Base-by-base conservation (phyloP, 2,888 invertebrate species). In the Abrostola triplasia region DNA sequence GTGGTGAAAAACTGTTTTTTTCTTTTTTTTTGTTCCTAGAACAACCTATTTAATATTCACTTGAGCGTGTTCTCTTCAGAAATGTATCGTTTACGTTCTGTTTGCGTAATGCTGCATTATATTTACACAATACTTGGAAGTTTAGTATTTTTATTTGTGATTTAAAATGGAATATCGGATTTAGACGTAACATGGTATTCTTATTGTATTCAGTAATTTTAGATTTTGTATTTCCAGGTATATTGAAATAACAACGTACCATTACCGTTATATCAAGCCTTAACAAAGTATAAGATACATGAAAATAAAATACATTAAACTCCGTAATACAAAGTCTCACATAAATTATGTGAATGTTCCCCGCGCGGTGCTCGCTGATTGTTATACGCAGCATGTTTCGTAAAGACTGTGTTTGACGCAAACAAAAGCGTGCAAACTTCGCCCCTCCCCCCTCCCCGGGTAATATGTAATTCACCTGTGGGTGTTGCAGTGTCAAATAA, bases 11-110 rank as follows among this genome's bases (percentile, higher is more conserved):
- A 89, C 76, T 84, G 78, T 84, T 86, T 84, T 77, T 59, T 44
- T 9, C n/a, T 71, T 71, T 49, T 59, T 57, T 86, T 90, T 79
- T 82, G 93, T 94, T 94, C 93, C 82, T 93, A 93, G 92, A 93
- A 93, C 93, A 84, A 83, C 83, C 79, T 83, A 81, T 83, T 82
- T 73, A 55, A 60, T 64, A 67, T 63, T 67, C 36, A 59, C 40
- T 61, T 63, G 53, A 79, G 69, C 66, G 67, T 80, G 58, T 80
- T 70, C 36, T 59, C 48, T n/a, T 68, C 47, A 53, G 67, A 73
- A 64, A 69, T 36, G 9, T 7, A 11, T 36, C n/a, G 6, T 57
- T 53, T 48, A 36, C n/a, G n/a, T 35, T 36, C 40, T 13, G 42
- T n/a, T n/a, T 36, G 10, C 36, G 0, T 37, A 10, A 24, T 1